phyloP scores from a whole-genome alignment of 92 coral and sea anemone genomes.

The Pocillopora meandrina region DNA sequence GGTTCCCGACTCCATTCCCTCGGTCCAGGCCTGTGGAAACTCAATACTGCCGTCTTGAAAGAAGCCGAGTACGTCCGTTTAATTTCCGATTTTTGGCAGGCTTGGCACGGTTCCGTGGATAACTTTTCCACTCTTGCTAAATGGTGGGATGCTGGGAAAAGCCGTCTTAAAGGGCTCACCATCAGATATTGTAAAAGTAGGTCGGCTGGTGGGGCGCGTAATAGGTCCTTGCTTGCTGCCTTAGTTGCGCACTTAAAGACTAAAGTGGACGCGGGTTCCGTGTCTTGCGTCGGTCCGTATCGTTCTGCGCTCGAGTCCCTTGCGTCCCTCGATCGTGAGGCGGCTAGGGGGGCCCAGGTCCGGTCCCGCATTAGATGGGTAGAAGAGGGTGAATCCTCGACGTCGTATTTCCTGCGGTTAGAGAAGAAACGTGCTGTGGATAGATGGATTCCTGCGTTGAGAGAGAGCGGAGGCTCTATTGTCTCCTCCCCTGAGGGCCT shows the following conservation, averaged over 20 bases:
- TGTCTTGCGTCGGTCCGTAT: neutral
- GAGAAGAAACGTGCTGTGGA: slow-evolving; percentile 5
- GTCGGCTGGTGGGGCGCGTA: accelerated
- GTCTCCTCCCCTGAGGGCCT: neutral
- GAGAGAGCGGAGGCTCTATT: no score
- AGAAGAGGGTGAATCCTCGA: slow-evolving; percentile 48
- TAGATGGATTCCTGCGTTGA: slow-evolving; percentile 7
- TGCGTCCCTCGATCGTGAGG: no score
- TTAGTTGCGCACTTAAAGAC: neutral
- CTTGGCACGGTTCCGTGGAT: neutral
- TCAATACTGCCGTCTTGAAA: no score
- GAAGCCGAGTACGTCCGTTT: no score
- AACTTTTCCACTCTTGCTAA: neutral
- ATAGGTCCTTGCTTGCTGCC: neutral
- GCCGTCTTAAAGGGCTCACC: slow-evolving; percentile 1
- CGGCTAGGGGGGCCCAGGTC: neutral
- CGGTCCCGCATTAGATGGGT: slow-evolving; percentile 36
- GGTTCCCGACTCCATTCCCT: no score
- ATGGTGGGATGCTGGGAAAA: slow-evolving; percentile 68
- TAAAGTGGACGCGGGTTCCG: neutral
- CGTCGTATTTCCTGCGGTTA: slow-evolving; percentile 4
- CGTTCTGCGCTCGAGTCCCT: no score
- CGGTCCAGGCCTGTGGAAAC: no score
- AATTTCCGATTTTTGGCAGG: neutral
- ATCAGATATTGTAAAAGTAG: neutral